Base-by-base conservation (phyloP, 2,113 vertebrate species). In the Heterocephalus glaber region DNA sequence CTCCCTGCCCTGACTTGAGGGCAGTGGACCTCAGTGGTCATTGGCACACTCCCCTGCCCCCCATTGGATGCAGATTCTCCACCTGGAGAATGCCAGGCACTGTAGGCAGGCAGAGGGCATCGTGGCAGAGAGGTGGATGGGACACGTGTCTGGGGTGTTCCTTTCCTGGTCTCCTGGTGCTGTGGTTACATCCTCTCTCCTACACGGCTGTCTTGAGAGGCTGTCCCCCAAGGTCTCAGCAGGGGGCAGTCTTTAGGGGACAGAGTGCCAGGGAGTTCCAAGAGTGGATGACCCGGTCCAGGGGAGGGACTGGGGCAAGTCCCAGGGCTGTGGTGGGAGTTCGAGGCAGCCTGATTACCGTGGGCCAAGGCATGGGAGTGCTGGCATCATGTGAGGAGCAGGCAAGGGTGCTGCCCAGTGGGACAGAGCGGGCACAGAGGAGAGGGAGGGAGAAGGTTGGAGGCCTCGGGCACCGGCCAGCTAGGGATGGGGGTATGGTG, bases 21-120 rank as follows among this genome's bases (percentile, higher is more conserved):
- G 35, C 58, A 70, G 65, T 12, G 17, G 81, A 28, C 61, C 56
- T 58, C 13, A 4, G 63, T 22, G 66, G 61, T 47, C 72, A 76
- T 11, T 76, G 72, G 14, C 26, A 74, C 38, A 58, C 17, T 19
- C 38, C 38, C 38, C 20, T n/a, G 17, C 1, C 66, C 66, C 33
- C 38, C 16, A 30, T 13, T 11, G 14, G 41, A 35, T 88, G 26
- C 13, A 79, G 80, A 44, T 19, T 24, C 13, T 30, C 26, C 38
- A 58, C 60, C 60, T 74, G 49, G 41, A 26, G 87, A 60, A 85
- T 41, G 28, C 66, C 30, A 30, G 68, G 33, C 24, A 24, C 58
- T 14, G 8, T 7, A 14, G 76, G 79, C 47, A 33, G 19, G 7
- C 11, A 1, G 44, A 49, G 19, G 58, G 38, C 0, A 0, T 14